phyloP scores from a whole-genome alignment of 64 coral and sea anemone genomes.

The Catalaphyllia jardinei region DNA sequence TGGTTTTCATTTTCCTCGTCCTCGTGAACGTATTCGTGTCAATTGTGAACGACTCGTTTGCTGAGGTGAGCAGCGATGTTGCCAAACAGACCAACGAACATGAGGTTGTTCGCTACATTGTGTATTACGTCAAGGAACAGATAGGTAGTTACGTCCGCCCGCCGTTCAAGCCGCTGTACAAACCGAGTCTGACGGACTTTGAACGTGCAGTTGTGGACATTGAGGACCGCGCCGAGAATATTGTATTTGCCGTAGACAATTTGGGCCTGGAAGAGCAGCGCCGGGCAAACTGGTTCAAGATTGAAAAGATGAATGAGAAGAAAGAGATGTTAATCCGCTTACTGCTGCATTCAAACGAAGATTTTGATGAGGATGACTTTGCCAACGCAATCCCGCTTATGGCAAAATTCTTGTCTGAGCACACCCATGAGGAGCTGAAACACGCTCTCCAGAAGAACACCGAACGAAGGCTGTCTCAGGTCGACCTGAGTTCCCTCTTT shows the following conservation, averaged over 20 bases:
- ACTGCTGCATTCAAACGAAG: slow-evolving; percentile 15
- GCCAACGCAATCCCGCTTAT: slow-evolving; percentile 51
- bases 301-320: slow-evolving; percentile 37
- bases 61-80: slow-evolving; percentile 49
- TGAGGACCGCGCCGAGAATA: slow-evolving; percentile 52
- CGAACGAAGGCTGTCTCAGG: not conserved
- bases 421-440: slow-evolving; percentile 24
- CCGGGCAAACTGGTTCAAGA: slow-evolving; percentile 63
- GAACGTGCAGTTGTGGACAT: slow-evolving; percentile 49
- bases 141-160: slow-evolving; percentile 15
- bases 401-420: slow-evolving; percentile 29
- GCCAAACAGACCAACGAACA: slow-evolving; percentile 45
- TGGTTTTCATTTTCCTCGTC: slow-evolving; percentile 53
- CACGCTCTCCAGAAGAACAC: not conserved
- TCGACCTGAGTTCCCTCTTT: not conserved
- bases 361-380: slow-evolving; percentile 73
- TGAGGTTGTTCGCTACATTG: slow-evolving; percentile 52
- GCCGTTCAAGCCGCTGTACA: slow-evolving; percentile 66
- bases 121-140: slow-evolving; percentile 57
- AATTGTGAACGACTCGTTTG: slow-evolving; percentile 66
- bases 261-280: slow-evolving; percentile 65
- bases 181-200: slow-evolving; percentile 57
- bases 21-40: slow-evolving; percentile 69
- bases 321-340: slow-evolving; percentile 44
- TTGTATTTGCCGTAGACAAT: slow-evolving; percentile 49